Evolutionary conservation across 2,797 vertebrate genomes (phyloP), one percentile per base, ranked within the genome.

Genomic region (Xerus rutilus): DNA sequence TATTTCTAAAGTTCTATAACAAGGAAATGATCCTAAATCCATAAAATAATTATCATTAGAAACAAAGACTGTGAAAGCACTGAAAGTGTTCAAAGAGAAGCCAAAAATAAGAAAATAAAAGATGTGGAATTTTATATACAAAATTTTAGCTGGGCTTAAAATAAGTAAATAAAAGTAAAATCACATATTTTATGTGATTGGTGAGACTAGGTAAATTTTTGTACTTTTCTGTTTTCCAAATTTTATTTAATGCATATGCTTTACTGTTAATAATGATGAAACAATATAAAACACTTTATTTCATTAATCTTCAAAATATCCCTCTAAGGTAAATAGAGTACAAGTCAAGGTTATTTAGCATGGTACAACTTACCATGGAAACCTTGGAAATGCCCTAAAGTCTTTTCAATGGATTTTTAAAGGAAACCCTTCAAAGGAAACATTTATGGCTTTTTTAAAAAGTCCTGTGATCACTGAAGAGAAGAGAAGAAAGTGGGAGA

Each of bases 191-290:
- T 69, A 89, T 45, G 23, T 79, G 73, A 70, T 35, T 70, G 5
- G 15, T 74, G 15, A 45, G 10, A 25, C 17, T 54, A 23, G 32
- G 6, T 83, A 93, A 86, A 81, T 84, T 81, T 93, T 86, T 49
- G 54, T 91, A 83, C 28, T 74, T 96, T 94, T 35, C 45, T 85
- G 45, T 93, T 93, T 94, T 84, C 78, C 43, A 94, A 93, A 83
- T 96, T 95, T 79, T 85, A 89, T 90, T 96, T 92, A 89, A 72
- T 94, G n/a, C 92, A 57, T 74, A 74, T 47, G 43, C 7, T 79
- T 89, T 85, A 85, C 65, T 57, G 78, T 86, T 59, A 88, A 69
- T 91, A 74, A 91, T 84, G 39, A 84, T 95, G 82, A 92, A 49
- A 81, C 76, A 85, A 64, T 21, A 13, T 69, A 76, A 25, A 92